A percentile compares a stretch with the other conserved stretches of the same genome.
These are phyloP conservation scores for Darevskia nairensis DNA, from an alignment of 2,797 vertebrate genomes.

Conservation along the genomic window DNA sequence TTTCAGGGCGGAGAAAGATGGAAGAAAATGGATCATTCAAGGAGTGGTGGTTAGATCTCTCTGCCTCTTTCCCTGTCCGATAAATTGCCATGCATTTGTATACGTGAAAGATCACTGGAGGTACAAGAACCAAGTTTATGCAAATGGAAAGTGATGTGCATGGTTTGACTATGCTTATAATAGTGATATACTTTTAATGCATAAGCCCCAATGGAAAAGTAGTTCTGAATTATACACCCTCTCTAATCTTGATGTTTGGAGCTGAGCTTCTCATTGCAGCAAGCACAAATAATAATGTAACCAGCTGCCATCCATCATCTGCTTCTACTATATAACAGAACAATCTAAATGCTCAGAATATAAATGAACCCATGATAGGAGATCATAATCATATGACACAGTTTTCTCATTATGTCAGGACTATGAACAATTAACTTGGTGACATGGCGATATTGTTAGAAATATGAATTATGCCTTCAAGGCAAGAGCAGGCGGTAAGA, in stretches of 20 bases:
- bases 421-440: slow-evolving; percentile 43
- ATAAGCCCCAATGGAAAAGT: background rate
- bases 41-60: background rate
- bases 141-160: slow-evolving; percentile 39
- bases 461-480: slow-evolving; percentile 29
- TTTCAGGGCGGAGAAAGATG: background rate
- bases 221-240: slow-evolving; percentile 39
- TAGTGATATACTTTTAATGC: slow-evolving; percentile 29
- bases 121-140: slow-evolving; percentile 46
- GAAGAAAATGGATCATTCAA: background rate
- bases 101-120: slow-evolving; percentile 43
- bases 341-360: slow-evolving; percentile 46
- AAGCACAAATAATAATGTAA: slow-evolving; percentile 65
- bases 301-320: slow-evolving; percentile 32
- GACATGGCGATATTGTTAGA: slow-evolving; percentile 40
- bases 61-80: background rate
- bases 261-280: slow-evolving; percentile 44
- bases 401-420: background rate
- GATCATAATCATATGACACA: background rate
- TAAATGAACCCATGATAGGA: slow-evolving; percentile 38
- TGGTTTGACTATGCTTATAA: slow-evolving; percentile 45
- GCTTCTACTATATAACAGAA: slow-evolving; percentile 15
- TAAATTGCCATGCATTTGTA: background rate
- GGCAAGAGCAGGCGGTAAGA: slow-evolving; percentile 47
- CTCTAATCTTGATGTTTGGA: slow-evolving; percentile 44